Conservation (phyloP, 1,140 invertebrate genomes). For the Sycophila sp. region DNA sequence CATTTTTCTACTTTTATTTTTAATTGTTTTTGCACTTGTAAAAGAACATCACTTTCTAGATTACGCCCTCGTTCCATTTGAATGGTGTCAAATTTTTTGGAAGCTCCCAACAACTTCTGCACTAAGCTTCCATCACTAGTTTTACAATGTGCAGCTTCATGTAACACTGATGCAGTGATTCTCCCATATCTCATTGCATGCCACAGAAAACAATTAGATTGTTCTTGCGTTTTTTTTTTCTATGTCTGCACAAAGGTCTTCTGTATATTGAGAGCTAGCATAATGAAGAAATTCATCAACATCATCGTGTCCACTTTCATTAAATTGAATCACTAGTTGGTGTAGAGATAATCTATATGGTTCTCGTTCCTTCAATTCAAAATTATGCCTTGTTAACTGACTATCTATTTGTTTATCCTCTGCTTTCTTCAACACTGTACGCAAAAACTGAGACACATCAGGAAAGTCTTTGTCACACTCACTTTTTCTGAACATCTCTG, state of each 20-base stretch:
- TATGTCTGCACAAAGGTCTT: slow-evolving; percentile 14
- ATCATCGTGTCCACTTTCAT: not conserved
- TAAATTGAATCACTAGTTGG: not conserved
- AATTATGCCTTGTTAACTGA: not conserved
- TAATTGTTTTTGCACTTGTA: slow-evolving; percentile 27
- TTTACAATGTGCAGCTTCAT: slow-evolving; percentile 51
- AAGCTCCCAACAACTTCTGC: slow-evolving; percentile 44
- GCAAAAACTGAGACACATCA: not conserved
- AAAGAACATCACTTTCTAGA: slow-evolving; percentile 40
- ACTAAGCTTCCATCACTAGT: slow-evolving; percentile 43
- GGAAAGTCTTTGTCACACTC: not conserved
- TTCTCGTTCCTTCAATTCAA: not conserved
- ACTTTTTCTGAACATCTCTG: not conserved
- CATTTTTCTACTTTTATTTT: slow-evolving; percentile 16
- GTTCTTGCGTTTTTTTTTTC: slow-evolving; percentile 41
- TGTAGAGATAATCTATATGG: not conserved
- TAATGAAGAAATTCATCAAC: slow-evolving; percentile 39
- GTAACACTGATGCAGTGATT: slow-evolving; percentile 54
- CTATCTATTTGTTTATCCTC: not conserved
- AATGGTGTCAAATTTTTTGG: slow-evolving; percentile 38
- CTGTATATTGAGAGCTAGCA: slow-evolving; percentile 24
- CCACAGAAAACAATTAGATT: slow-evolving; percentile 46
- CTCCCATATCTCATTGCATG: slow-evolving; percentile 48
- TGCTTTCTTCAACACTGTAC: not conserved
- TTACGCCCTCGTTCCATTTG: slow-evolving; percentile 44